Evolutionary conservation across 2,113 vertebrate species (phyloP), one percentile per base, ranked within the genome.

Genomic region (Microtus ochrogaster): DNA sequence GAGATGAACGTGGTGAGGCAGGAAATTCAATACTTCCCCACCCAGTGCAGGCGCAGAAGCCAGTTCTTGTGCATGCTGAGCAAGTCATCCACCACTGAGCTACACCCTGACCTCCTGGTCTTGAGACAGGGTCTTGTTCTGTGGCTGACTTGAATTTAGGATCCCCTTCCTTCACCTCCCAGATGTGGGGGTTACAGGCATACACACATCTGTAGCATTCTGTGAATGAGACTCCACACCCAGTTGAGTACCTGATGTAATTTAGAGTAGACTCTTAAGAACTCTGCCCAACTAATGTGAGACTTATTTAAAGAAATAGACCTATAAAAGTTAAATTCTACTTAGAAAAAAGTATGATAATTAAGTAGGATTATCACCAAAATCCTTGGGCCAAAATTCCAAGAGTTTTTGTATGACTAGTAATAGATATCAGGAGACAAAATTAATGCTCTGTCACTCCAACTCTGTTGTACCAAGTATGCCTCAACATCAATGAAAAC

Each of bases 241-340:
- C 0, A 92, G 49, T 36, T 79, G 90, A 39, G 58, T 73, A 30
- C 83, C 0, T 86, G 61, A 85, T 87, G 2, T n/a, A 82, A 78
- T 82, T 92, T 74, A 77, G 28, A 86, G 28, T 41, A 91, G 36
- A 83, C 21, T 49, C 77, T 79, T 10, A 44, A 90, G 82, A 86
- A 94, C 87, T 96, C 95, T 88, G 90, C 30, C 30, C 73, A 94
- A 90, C n/a, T 77, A 84, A 90, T 82, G 94, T 88, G 83, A 96
- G 41, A 91, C 17, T 73, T 55, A 61, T 74, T 86, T 74, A 93
- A 92, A 94, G 84, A 92, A 96, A 94, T 3, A 92, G 16, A 85
- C n/a, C 68, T 95, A 78, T 14, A 87, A 95, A 90, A 88, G 58
- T 84, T 78, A 90, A 74, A 87, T n/a, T 79, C 70, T 95, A 49